These are phyloP conservation scores for Eueremaeus valkanovi DNA, from an alignment of 2,888 invertebrate genomes.

Conservation along the genomic window DNA sequence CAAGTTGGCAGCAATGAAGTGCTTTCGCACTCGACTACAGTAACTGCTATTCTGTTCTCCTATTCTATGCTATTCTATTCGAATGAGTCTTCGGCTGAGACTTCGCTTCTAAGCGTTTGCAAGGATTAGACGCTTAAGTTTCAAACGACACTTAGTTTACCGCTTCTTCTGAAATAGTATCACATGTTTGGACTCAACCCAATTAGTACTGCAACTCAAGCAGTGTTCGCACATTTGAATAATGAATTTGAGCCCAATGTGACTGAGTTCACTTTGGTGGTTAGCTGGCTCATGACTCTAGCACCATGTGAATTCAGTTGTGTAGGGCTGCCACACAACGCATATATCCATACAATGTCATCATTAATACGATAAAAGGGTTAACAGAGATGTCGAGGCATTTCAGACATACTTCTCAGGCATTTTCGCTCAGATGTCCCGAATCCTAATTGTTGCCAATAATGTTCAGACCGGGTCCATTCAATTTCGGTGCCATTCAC, in stretches of 20 bases:
- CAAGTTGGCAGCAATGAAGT: constrained; percentile 11
- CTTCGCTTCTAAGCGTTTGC: not conserved
- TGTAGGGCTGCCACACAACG: not conserved
- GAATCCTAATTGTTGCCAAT: no score
- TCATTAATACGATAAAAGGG: not conserved
- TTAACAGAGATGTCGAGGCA: not conserved
- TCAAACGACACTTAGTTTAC: not conserved
- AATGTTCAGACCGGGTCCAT: no score
- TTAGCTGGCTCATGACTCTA: not conserved
- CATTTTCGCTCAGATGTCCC: no score
- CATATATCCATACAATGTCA: not conserved
- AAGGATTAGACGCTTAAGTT: not conserved
- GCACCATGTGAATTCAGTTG: constrained; percentile 34
- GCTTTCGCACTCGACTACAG: not conserved
- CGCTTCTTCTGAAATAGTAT: no score
- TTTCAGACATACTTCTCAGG: no score
- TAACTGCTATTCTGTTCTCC: not conserved
- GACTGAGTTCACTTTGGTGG: constrained; percentile 32
- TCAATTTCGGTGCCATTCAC: no score
- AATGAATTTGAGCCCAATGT: not conserved
- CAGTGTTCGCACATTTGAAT: not conserved
- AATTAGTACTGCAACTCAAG: no score
- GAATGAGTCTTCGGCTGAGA: not conserved
- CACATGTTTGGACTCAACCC: no score
- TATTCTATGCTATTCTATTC: not conserved